Base-by-base conservation (phyloP, 2,888 invertebrate species). In the Clusia tigrina region DNA sequence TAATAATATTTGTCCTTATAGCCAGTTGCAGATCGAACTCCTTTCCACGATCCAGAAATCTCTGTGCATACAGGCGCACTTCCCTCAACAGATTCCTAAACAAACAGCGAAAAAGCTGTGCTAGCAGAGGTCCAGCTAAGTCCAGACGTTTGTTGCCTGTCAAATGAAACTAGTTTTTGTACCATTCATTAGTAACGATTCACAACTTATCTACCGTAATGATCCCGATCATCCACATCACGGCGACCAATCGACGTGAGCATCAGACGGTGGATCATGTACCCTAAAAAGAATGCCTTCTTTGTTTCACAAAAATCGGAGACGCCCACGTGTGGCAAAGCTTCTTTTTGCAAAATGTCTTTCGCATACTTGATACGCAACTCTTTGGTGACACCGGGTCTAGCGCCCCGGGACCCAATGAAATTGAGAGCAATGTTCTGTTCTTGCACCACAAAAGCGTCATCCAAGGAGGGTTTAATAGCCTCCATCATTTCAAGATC, bases 401-500 rank as follows among this genome's bases (percentile, higher is more conserved):
- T 88, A 24, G 98, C 98, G 71, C 99, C 98, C 83, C 99, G 90
- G 10, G 97, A 91, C 69, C 99, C 99, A 78, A 99, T 99, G 77
- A 99, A 99, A 85, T 98, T 99, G 18, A 99, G 86, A 0, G 99
- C 99, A 2, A 99, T 96, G 86, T 94, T 97, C 83, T 99, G 99
- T 81, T 99, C 99, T 85, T 99, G 98, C 72, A 99, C 96, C 0
- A 98, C 98, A 85, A 99, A 99, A 51, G 99, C 99, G 86, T 99
- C 99, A 85, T 99, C 99, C 62, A 99, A 85, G 0, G 98, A 98
- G 0, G 99, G 99, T 83, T 99, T 99, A 0, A 97, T 98, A 98
- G 99, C 98, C 88, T 99, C 99, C 98, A 99, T 99, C 98, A 99
- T 98, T 87, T 99, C 99, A 6, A 97, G 98, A 85, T 99, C 99